Percentiles rank a stretch among this genome's conserved stretches.
These are phyloP conservation scores for Microchrysa polita DNA, from an alignment of 2,888 invertebrate genomes.

Conservation along the genomic window DNA sequence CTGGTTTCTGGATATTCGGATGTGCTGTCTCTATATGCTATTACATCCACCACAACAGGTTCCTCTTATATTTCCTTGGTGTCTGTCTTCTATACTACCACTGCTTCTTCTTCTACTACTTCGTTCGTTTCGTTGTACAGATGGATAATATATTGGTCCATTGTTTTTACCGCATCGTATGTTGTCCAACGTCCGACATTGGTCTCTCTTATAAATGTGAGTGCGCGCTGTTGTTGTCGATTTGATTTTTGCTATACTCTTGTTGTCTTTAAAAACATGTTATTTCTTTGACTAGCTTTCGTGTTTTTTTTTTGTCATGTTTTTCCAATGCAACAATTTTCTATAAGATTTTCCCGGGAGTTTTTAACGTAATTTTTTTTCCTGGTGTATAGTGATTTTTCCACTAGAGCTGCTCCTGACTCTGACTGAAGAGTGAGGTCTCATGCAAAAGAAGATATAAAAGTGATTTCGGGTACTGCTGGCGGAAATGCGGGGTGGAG, in stretches of 20 bases:
- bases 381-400: neutral
- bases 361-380: conserved; percentile 6
- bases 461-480: neutral
- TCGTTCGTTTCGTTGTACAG: conserved; percentile 51
- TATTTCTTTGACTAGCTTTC: conserved; percentile 37
- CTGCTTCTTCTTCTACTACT: conserved; percentile 32
- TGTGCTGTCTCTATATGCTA: neutral
- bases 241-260: neutral
- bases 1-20: conserved; percentile 12
- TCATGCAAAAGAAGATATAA: neutral
- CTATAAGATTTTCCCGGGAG: conserved; percentile 2
- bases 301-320: no score
- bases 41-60: conserved; percentile 33
- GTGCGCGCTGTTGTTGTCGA: conserved; percentile 2
- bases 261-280: conserved; percentile 26
- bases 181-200: conserved; percentile 27
- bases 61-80: conserved; percentile 27
- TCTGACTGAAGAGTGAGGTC: neutral
- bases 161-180: conserved; percentile 52
- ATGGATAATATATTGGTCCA: conserved; percentile 56
- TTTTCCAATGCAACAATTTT: conserved; percentile 13
- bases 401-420: neutral
- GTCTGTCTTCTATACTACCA: conserved; percentile 24
- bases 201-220: no score
- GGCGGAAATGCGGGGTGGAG: no score